Base-by-base conservation (phyloP, 2,888 invertebrate species). In the Diaphora mendica region DNA sequence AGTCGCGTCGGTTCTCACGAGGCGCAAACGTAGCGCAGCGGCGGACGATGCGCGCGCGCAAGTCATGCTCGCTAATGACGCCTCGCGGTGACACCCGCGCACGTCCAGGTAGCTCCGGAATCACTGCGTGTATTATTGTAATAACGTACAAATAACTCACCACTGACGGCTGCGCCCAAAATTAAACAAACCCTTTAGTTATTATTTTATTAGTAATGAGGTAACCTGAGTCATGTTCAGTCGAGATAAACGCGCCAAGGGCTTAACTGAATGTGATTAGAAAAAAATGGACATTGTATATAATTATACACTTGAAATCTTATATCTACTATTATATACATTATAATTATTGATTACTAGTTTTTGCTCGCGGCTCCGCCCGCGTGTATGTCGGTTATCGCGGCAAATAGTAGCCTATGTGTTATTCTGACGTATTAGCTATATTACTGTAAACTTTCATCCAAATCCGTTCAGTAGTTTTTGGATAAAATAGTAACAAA, bases 1-100 rank as follows among this genome's bases (percentile, higher is more conserved):
- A 75, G 79, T 77, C 77, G 80, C 68, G 78, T 75, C 76, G 80
- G 71, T 79, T 77, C 79, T 72, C 77, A 77, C 78, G 76, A 75
- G 74, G 78, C 74, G 82, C 81, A 71, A 17, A 17, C n/a, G 55
- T 55, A 35, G 68, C 39, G 80, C 81, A 73, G 83, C 79, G 73
- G 66, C 78, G 81, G 64, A 11, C 44, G 69, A 68, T 64, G 73
- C 51, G 71, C 78, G 76, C 67, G 80, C 84, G 89, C 89, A 89
- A 88, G 88, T 89, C 89, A 89, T 85, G 89, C 84, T 83, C 83
- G 72, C 82, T 89, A 89, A 89, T 88, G 88, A 83, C 75, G 75
- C 71, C 71, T 77, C 76, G 77, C 77, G 62, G 70, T 48, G 74
- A 68, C 81, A 73, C 74, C 76, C 66, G 76, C 75, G 78, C 78